These are phyloP conservation scores for Ectobius pallidus DNA, from an alignment of 2,888 invertebrate genomes.

Conservation along the genomic window DNA sequence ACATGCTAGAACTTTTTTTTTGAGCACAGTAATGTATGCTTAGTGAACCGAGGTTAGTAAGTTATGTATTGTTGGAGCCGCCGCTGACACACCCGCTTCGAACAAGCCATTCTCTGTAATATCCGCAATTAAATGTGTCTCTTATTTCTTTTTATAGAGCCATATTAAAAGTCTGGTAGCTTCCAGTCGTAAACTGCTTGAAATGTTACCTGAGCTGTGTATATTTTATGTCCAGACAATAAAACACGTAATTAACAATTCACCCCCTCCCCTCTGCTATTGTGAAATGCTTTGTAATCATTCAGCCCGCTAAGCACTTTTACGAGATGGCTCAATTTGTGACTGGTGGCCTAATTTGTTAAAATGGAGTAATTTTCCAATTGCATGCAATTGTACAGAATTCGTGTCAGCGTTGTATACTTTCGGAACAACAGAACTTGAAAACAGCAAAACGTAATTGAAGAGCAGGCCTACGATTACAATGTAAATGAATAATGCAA, in stretches of 20 bases:
- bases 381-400: no score
- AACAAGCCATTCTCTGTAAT: neutral
- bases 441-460: no score
- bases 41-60: no score
- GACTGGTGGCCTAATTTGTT: neutral
- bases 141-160: neutral
- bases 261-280: neutral
- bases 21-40: no score
- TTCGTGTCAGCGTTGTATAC: no score
- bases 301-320: neutral
- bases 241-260: constrained; percentile 24
- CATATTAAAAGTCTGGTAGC: constrained; percentile 23
- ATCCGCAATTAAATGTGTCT: constrained; percentile 1
- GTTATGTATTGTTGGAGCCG: no score
- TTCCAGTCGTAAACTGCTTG: constrained; percentile 18
- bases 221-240: constrained; percentile 13
- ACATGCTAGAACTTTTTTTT: no score
- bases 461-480: no score
- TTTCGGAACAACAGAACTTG: no score
- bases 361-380: no score
- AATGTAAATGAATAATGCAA: no score
- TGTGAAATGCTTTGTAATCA: neutral
- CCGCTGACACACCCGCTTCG: neutral
- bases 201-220: constrained; percentile 24
- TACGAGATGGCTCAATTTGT: neutral